phyloP scores from a whole-genome alignment of 2,113 vertebrate genomes.

The Narcine bancroftii region DNA sequence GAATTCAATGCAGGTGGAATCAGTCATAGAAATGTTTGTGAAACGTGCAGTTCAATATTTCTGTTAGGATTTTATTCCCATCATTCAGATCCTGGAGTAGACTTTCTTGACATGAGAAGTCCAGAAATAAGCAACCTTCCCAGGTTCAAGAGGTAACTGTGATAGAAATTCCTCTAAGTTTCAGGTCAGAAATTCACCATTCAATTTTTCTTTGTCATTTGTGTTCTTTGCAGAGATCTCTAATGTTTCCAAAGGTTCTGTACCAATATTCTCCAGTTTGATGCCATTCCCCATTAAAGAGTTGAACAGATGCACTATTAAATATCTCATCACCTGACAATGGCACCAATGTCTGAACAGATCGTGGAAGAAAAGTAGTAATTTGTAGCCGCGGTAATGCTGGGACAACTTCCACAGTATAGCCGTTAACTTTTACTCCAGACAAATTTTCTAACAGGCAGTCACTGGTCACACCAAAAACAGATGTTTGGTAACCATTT shows the following conservation, averaged over 20 bases:
- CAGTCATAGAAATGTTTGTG: too few relatives aligned
- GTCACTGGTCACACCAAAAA: conserved; percentile 93
- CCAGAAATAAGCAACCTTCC: too few relatives aligned
- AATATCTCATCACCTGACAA: conserved; percentile 76
- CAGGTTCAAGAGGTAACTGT: too few relatives aligned
- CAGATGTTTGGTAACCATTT: conserved; percentile 88
- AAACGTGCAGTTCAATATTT: too few relatives aligned
- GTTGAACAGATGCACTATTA: conserved; percentile 77
- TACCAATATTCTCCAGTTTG: conserved; percentile 83
- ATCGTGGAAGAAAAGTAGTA: conserved; percentile 84
- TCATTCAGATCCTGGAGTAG: too few relatives aligned
- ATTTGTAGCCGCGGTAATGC: conserved; percentile 89
- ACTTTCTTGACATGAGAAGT: too few relatives aligned
- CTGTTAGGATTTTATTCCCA: too few relatives aligned
- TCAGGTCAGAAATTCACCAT: too few relatives aligned
- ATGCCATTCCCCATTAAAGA: conserved; percentile 87
- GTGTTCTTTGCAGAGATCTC: conserved; percentile 80
- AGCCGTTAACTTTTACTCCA: conserved; percentile 73
- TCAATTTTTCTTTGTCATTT: conserved; percentile 81
- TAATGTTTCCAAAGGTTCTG: conserved; percentile 72
- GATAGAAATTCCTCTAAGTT: too few relatives aligned
- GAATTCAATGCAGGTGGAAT: too few relatives aligned
- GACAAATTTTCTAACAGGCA: conserved; percentile 77
- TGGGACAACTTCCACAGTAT: conserved; percentile 80
- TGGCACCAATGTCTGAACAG: conserved; percentile 69